Evolutionary conservation across 2,113 vertebrate genomes (phyloP).

Genomic region (Paramisgurnus dabryanus): DNA sequence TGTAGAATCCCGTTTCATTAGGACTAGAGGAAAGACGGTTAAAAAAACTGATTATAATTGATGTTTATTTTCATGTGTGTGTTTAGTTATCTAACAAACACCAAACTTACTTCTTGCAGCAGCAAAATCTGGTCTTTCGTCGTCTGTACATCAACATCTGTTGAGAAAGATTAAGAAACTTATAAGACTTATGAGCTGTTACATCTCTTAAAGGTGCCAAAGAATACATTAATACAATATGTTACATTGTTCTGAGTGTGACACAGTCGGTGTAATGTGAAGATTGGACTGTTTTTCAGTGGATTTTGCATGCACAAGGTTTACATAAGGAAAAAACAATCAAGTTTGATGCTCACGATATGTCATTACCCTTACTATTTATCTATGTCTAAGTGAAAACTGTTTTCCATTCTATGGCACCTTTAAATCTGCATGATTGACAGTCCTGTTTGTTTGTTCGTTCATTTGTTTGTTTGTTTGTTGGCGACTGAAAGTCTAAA

Average conservation of each 20-base stretch:
- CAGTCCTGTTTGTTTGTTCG: not conserved
- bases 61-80: not conserved
- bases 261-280: too few species aligned
- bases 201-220: too few species aligned
- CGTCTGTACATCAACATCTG: slow-evolving; percentile 50
- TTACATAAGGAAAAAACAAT: too few species aligned
- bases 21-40: slow-evolving; percentile 65
- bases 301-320: too few species aligned
- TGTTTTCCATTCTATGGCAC: too few species aligned
- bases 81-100: not conserved
- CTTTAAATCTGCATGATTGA: not conserved
- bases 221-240: too few species aligned
- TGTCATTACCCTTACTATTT: too few species aligned
- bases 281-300: too few species aligned
- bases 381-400: too few species aligned
- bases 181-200: not conserved
- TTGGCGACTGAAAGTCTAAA: not conserved
- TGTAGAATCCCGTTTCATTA: slow-evolving; percentile 72
- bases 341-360: too few species aligned
- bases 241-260: too few species aligned
- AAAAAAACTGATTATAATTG: not conserved
- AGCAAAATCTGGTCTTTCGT: slow-evolving; percentile 64
- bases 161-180: slow-evolving; percentile 37
- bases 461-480: not conserved
- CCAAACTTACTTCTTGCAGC: slow-evolving; percentile 69